Evolutionary conservation across 2,113 vertebrate species (phyloP), one percentile per base, ranked within the genome.

Genomic region (Leiothrix lutea): DNA sequence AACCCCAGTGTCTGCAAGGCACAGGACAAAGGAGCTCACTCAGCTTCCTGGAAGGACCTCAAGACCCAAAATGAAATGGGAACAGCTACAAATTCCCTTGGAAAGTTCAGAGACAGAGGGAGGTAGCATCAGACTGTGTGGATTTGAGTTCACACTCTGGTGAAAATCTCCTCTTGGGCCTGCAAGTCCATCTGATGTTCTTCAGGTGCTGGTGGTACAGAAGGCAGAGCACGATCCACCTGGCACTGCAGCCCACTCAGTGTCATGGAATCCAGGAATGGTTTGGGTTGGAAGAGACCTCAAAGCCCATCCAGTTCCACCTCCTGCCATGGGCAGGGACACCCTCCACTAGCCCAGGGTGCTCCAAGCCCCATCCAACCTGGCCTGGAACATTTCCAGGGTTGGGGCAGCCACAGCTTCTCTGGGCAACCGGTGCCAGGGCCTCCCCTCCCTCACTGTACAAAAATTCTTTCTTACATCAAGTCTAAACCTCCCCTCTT

Each of bases 301-400:
- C 4, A 60, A 31, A 47, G 38, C 3, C 3, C 47, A 74, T 5
- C 38, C 28, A 21, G 6, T 60, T 0, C 45, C 16, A 66, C 6
- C 15, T 15, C 26, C 20, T 60, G 23, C 45, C 61, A 12, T 2
- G 8, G 35, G 13, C 24, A 75, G 25, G 40, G 47, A 53, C 25
- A 23, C 3, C 21, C 82, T 0, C n/a, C 70, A 25, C 47, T 6
- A 0, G 0, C 29, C 40, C 61, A 53, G 45, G 24, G 0, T 29
- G 20, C 29, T 81, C 69, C 77, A 58, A 66, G 33, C 10, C 9
- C 18, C 0, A 0, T 73, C 51, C 78, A 53, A 0, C 24, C 53
- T 19, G n/a, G 28, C 24, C 38, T 31, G 3, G 86, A 3, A 4
- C 54, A 35, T 14, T 61, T 0, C 38, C 61, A 53, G n/a, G 25